Evolutionary conservation across 2,113 vertebrate species (phyloP).

Genomic region (Microtus pennsylvanicus): DNA sequence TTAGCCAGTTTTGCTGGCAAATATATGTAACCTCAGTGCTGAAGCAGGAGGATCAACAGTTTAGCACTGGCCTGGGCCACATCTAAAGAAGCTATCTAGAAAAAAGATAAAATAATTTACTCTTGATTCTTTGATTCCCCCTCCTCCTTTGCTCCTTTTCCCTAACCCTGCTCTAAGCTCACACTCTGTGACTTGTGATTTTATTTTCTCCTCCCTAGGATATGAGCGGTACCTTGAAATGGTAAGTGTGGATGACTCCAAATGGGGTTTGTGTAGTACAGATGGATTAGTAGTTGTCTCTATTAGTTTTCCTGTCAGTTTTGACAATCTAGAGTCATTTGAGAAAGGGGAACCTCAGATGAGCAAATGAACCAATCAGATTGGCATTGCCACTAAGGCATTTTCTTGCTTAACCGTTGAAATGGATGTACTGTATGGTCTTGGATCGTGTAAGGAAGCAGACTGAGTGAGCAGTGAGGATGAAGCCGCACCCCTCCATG

Average conservation of each 20-base stretch:
- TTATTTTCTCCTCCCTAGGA: conserved; percentile 69
- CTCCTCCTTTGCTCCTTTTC: not conserved
- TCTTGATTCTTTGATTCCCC: not conserved
- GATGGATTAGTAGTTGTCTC: not conserved
- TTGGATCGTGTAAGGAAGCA: not conserved
- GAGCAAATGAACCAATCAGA: not conserved
- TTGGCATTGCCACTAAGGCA: not conserved
- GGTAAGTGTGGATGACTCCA: conserved; percentile 44
- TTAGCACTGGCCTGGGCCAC: too few relatives aligned
- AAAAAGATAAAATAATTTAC: not conserved
- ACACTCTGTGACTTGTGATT: not conserved
- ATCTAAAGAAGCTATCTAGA: not conserved
- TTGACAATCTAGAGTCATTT: not conserved
- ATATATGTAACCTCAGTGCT: not conserved
- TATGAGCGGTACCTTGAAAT: conserved; percentile 70
- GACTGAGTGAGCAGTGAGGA: not conserved
- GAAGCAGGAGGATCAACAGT: not conserved
- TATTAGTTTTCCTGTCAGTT: not conserved
- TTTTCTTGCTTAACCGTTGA: not conserved
- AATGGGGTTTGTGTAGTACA: not conserved
- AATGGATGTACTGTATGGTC: not conserved
- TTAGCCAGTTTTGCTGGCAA: not conserved
- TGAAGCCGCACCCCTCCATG: not conserved
- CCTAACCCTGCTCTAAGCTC: not conserved
- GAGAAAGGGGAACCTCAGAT: not conserved